Evolutionary conservation across 1,140 invertebrate genomes (phyloP).

Genomic region (Lucilia cuprina): DNA sequence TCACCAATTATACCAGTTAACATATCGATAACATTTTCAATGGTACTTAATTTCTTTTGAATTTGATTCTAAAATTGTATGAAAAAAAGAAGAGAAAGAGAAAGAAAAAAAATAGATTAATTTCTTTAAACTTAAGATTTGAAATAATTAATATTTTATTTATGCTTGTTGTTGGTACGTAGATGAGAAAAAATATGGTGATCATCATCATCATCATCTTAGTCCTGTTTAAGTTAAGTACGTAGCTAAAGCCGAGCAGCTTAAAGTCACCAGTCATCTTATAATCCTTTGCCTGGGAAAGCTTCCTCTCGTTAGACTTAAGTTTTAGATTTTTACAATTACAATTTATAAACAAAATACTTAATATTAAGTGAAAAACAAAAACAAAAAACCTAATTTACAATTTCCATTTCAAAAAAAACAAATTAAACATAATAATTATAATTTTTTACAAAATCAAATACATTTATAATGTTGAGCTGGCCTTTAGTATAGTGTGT

Average conservation of each 20-base stretch:
- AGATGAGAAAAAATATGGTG: background rate
- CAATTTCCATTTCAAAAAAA: background rate
- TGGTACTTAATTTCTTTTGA: conserved; percentile 81
- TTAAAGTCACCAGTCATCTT: too few species aligned
- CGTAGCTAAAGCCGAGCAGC: too few species aligned
- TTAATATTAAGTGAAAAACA: background rate
- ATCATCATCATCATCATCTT: too few species aligned
- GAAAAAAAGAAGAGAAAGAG: conserved; percentile 22
- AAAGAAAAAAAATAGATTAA: conserved; percentile 33
- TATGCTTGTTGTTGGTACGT: conserved; percentile 4
- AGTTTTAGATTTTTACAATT: background rate
- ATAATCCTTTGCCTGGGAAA: too few species aligned
- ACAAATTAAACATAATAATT: background rate
- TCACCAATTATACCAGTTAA: conserved; percentile 74
- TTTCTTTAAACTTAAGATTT: background rate
- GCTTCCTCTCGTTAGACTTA: too few species aligned
- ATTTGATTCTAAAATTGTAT: conserved; percentile 72
- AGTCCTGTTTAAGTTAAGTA: too few species aligned
- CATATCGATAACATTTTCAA: conserved; percentile 85
- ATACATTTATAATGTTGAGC: background rate
- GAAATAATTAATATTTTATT: conserved; percentile 15
- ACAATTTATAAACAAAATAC: background rate
- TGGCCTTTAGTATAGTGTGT: background rate
- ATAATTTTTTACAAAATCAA: background rate
- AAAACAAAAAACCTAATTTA: background rate